Percentiles rank a stretch among this genome's conserved stretches.
Conservation (phyloP, 2,113 vertebrate genomes). For the Malurus melanocephalus region DNA sequence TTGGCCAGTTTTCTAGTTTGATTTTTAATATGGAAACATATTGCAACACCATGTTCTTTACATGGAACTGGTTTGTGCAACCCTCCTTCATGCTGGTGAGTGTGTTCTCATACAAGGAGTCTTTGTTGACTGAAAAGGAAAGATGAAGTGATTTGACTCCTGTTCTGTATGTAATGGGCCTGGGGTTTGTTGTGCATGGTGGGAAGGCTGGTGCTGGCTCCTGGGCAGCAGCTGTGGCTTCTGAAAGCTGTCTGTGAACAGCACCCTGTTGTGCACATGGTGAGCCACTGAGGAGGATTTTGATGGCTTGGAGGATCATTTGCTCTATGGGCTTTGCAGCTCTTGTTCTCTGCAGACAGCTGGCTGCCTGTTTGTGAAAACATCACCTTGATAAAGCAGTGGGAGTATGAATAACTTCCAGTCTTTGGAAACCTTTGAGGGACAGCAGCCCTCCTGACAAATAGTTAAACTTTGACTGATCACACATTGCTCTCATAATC, state of each 20-base stretch:
- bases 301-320: no score
- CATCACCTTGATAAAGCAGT: no score
- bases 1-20: neutral
- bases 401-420: neutral
- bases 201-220: no score
- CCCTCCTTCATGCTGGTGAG: neutral
- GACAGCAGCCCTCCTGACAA: neutral
- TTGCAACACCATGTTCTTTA: neutral
- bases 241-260: no score
- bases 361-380: no score
- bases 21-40: neutral
- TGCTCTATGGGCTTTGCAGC: no score
- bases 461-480: neutral
- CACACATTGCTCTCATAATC: neutral
- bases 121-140: neutral
- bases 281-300: no score
- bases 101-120: neutral
- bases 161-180: neutral
- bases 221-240: no score
- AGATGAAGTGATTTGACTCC: neutral
- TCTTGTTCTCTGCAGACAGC: no score
- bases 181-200: neutral
- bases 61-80: neutral
- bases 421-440: neutral
- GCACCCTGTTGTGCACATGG: no score